phyloP scores from a whole-genome alignment of 2,797 vertebrate genomes.

The Coilia nasus region DNA sequence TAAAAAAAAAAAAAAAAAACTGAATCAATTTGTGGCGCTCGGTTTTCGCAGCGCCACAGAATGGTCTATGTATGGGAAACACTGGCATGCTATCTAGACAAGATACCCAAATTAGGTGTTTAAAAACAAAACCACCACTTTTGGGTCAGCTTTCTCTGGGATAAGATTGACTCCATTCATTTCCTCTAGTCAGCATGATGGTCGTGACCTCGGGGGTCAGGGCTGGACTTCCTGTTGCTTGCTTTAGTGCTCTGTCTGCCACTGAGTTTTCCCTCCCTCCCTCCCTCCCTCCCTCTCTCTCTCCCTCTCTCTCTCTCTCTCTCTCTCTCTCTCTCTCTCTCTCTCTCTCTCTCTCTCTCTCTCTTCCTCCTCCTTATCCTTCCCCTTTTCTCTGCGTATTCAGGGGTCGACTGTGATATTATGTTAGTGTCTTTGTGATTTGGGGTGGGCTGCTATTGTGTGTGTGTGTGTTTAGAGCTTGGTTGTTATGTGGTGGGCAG shows the following conservation, averaged over 20 bases:
- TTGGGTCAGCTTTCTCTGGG: slow-evolving; percentile 2
- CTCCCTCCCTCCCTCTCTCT: too few relatives aligned
- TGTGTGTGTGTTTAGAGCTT: slow-evolving; percentile 16
- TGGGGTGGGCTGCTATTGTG: background rate
- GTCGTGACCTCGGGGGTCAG: background rate
- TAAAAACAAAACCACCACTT: background rate
- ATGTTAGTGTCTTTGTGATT: background rate
- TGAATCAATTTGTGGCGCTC: too few relatives aligned
- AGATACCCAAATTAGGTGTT: background rate
- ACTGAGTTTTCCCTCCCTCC: background rate
- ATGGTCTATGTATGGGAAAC: too few relatives aligned
- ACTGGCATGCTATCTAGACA: background rate
- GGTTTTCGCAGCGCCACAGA: too few relatives aligned
- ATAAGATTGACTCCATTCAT: slow-evolving; percentile 14
- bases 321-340: background rate
- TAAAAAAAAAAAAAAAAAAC: too few relatives aligned
- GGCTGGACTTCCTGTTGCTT: background rate
- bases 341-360: too few relatives aligned
- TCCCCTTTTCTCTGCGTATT: too few relatives aligned
- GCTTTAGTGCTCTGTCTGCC: background rate
- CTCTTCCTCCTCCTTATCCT: too few relatives aligned
- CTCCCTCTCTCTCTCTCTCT: too few relatives aligned
- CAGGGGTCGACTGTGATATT: background rate
- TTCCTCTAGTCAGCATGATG: background rate
- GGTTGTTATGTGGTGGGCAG: slow-evolving; percentile 33